Percentiles rank a stretch among this genome's conserved stretches.
phyloP scores from a whole-genome alignment of 2,113 vertebrate species.

The Petrocephalus microphthalmus region DNA sequence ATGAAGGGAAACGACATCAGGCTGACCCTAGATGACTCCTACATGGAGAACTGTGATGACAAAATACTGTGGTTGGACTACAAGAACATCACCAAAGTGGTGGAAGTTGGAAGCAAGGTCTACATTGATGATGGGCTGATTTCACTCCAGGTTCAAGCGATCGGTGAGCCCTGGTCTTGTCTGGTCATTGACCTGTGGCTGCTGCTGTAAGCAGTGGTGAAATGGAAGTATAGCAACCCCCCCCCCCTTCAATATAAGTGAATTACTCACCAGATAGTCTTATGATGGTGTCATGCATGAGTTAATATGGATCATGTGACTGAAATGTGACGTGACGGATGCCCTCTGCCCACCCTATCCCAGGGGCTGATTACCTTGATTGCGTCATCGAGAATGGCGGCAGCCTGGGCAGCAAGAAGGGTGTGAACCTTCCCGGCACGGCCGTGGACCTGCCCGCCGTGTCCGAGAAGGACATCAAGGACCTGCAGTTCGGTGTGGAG shows the following conservation, averaged over 20 bases:
- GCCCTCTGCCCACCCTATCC: not conserved
- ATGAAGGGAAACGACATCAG: slow-evolving; percentile 79
- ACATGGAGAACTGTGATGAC: slow-evolving; percentile 85
- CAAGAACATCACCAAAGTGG: slow-evolving; percentile 89
- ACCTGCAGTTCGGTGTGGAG: slow-evolving; percentile 87
- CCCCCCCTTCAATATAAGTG: not conserved
- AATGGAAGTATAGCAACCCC: not conserved
- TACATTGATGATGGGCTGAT: slow-evolving; percentile 93
- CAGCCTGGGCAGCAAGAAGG: slow-evolving; percentile 90
- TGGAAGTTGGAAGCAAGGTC: slow-evolving; percentile 76
- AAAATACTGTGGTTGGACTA: slow-evolving; percentile 90
- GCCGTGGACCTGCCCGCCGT: slow-evolving; percentile 87
- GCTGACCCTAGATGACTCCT: slow-evolving; percentile 78
- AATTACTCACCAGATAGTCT: not conserved
- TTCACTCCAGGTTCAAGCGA: slow-evolving; percentile 79
- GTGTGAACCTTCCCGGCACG: slow-evolving; percentile 88
- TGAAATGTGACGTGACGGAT: not conserved
- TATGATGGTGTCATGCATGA: not conserved
- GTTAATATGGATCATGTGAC: not conserved
- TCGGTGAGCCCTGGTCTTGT: slow-evolving; percentile 61
- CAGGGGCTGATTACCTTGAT: slow-evolving; percentile 72
- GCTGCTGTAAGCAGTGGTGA: not conserved
- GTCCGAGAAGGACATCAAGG: slow-evolving; percentile 88
- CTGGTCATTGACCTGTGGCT: not conserved
- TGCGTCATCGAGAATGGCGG: slow-evolving; percentile 87